Evolutionary conservation across 1,140 invertebrate genomes (phyloP).

Genomic region (Tenebrio molitor): DNA sequence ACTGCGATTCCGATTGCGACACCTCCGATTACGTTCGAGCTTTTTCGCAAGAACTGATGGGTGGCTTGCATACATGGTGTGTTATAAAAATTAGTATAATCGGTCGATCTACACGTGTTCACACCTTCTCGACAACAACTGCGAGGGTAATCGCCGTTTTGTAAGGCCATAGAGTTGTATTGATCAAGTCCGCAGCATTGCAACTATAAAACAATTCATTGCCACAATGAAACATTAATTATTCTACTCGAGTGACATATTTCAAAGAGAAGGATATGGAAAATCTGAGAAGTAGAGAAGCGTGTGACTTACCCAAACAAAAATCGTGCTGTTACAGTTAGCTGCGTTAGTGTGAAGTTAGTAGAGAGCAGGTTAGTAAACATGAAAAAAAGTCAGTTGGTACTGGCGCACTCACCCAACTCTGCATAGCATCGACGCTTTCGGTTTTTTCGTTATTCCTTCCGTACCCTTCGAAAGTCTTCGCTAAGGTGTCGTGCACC

Average conservation of each 20-base stretch:
- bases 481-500: constrained; percentile 53
- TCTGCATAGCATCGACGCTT: constrained; percentile 70
- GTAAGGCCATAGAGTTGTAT: constrained; percentile 65
- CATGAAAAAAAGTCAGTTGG: neutral
- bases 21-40: constrained; percentile 73
- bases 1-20: constrained; percentile 77
- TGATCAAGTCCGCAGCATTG: constrained; percentile 74
- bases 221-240: too few relatives aligned
- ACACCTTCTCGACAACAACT: constrained; percentile 54
- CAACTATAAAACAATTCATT: constrained; percentile 53
- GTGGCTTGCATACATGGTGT: constrained; percentile 1
- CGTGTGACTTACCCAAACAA: neutral
- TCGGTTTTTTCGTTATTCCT: constrained; percentile 57
- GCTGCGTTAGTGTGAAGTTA: too few relatives aligned
- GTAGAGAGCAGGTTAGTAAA: constrained; percentile 10
- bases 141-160: constrained; percentile 42
- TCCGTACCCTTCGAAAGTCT: constrained; percentile 67
- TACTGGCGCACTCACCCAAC: constrained; percentile 65
- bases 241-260: too few relatives aligned
- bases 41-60: constrained; percentile 68
- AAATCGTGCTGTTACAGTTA: neutral
- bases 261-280: neutral
- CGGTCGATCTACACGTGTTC: constrained; percentile 23
- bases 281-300: neutral
- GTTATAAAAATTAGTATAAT: constrained; percentile 30